phyloP scores from a whole-genome alignment of 2,113 vertebrate species.

The Heterocephalus glaber region DNA sequence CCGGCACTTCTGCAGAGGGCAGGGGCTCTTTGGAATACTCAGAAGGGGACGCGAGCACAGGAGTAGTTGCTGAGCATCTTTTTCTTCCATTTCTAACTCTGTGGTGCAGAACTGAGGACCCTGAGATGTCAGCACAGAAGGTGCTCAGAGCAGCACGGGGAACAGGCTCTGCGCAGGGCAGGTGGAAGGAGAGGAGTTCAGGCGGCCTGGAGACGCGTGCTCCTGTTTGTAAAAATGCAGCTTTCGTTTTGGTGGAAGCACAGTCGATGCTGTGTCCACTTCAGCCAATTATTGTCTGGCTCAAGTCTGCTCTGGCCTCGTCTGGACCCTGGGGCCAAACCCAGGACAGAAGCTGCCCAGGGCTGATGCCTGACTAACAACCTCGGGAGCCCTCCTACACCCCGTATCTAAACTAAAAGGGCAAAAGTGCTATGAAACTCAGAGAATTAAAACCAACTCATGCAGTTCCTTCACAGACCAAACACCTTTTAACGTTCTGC shows the following conservation, averaged over 20 bases:
- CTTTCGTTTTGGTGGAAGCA: not conserved
- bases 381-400: not conserved
- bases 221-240: not conserved
- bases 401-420: not conserved
- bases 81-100: slow-evolving; percentile 42
- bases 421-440: not conserved
- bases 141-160: not conserved
- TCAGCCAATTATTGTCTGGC: not conserved
- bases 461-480: not conserved
- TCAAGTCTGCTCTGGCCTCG: not conserved
- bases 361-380: not conserved
- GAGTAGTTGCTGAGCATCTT: not conserved
- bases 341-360: not conserved
- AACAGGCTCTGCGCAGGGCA: not conserved
- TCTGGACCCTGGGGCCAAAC: not conserved
- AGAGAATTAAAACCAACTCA: not conserved
- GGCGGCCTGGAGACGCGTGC: not conserved
- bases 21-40: slow-evolving; percentile 58
- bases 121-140: not conserved
- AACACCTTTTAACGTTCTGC: not conserved
- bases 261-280: not conserved
- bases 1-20: not conserved
- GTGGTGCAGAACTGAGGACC: not conserved
- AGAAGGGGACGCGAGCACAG: slow-evolving; percentile 33
- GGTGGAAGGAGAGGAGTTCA: not conserved